These are phyloP conservation scores for Petrocephalus microphthalmus DNA, from an alignment of 2,113 vertebrate genomes.

Conservation along the genomic window DNA sequence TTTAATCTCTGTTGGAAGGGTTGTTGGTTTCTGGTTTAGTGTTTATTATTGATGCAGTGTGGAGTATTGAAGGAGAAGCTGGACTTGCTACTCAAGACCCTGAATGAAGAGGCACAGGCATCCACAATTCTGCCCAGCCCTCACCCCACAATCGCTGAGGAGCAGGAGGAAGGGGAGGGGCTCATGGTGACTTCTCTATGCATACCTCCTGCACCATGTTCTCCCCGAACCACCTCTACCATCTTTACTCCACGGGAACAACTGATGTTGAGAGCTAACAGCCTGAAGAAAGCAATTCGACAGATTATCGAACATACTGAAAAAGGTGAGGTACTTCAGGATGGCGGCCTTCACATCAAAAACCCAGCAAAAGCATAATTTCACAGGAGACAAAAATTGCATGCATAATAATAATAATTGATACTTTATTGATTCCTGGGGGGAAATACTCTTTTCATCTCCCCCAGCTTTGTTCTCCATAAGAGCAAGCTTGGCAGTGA, in stretches of 20 bases:
- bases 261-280: conserved; percentile 94
- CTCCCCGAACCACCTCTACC: conserved; percentile 57
- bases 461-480: no score
- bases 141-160: conserved; percentile 85
- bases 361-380: not conserved
- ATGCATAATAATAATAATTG: not conserved
- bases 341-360: not conserved
- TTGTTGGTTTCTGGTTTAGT: not conserved
- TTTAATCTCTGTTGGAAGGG: not conserved
- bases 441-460: no score
- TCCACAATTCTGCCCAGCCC: conserved; percentile 67
- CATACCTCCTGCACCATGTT: conserved; percentile 46
- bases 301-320: conserved; percentile 97
- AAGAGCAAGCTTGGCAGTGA: no score
- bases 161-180: conserved; percentile 72
- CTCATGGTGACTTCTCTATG: conserved; percentile 45
- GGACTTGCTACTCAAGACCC: conserved; percentile 84
- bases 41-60: conserved; percentile 61
- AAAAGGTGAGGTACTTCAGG: conserved; percentile 65
- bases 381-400: not conserved
- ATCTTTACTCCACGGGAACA: conserved; percentile 89
- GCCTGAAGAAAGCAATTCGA: conserved; percentile 93
- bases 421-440: no score
- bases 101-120: conserved; percentile 87
- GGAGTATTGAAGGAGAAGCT: conserved; percentile 89